These are phyloP conservation scores for Drosophila affinis DNA, from an alignment of 2,888 invertebrate species.

Conservation along the genomic window DNA sequence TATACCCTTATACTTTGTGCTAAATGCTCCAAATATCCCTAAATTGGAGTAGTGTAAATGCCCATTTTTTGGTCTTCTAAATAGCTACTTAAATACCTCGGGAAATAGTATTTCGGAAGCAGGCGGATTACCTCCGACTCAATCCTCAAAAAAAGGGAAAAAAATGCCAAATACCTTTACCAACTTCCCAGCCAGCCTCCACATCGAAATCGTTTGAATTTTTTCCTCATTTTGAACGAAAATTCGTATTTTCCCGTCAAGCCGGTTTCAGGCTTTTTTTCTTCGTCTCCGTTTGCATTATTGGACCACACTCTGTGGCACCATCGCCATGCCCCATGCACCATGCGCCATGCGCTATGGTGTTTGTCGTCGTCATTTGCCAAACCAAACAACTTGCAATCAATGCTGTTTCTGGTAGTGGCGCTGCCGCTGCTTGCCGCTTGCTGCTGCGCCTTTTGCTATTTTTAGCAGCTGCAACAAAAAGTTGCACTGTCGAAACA, in stretches of 20 bases:
- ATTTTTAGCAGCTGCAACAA: slow-evolving; percentile 67
- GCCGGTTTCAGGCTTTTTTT: slow-evolving; percentile 61
- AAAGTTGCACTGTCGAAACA: slow-evolving; percentile 55
- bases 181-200: slow-evolving; percentile 17
- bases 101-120: not conserved
- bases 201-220: slow-evolving; percentile 60
- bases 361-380: slow-evolving; percentile 46
- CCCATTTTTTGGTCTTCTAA: slow-evolving; percentile 25
- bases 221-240: slow-evolving; percentile 71
- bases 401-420: slow-evolving; percentile 51
- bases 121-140: slow-evolving; percentile 24
- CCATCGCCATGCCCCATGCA: slow-evolving; percentile 11
- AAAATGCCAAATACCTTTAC: slow-evolving; percentile 20
- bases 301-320: slow-evolving; percentile 63
- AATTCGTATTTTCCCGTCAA: slow-evolving; percentile 75
- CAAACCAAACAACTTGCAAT: slow-evolving; percentile 72
- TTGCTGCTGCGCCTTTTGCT: slow-evolving; percentile 47
- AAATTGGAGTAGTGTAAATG: not conserved
- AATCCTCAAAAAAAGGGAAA: not conserved
- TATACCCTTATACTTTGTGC: too few species aligned
- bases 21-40: too few species aligned
- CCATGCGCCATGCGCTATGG: slow-evolving; percentile 7
- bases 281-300: slow-evolving; percentile 61
- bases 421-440: slow-evolving; percentile 44
- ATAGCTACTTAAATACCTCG: slow-evolving; percentile 33